Conservation (phyloP, 2,888 invertebrate genomes). For the Drosophila helvetica region DNA sequence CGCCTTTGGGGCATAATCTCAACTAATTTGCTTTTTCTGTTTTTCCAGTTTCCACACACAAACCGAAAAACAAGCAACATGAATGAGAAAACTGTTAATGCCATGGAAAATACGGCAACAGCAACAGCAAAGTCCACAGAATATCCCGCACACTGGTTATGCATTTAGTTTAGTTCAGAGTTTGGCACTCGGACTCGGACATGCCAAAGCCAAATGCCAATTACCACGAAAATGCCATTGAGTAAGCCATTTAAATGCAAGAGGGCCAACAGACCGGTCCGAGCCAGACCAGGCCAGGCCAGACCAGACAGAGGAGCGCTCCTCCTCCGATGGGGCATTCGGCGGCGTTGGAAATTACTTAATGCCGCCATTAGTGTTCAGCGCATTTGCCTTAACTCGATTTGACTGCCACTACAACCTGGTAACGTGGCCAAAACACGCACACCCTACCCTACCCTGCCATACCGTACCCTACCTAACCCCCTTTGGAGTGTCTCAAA, state of each 20-base stretch:
- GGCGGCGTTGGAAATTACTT: conserved; percentile 49
- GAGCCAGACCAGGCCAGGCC: background rate
- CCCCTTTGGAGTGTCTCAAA: background rate
- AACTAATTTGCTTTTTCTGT: conserved; percentile 27
- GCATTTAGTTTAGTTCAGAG: conserved; percentile 43
- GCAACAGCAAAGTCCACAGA: conserved; percentile 21
- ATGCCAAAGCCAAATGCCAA: conserved; percentile 59
- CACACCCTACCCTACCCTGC: background rate
- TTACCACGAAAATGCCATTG: conserved; percentile 64
- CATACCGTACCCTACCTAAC: background rate
- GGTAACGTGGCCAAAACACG: background rate
- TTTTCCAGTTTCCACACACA: background rate
- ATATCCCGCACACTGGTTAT: conserved; percentile 38
- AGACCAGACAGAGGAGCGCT: background rate
- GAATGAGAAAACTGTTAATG: conserved; percentile 10
- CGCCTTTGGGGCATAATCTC: conserved; percentile 18
- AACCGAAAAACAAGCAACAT: background rate
- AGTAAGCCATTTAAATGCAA: conserved; percentile 60
- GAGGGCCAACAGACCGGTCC: background rate
- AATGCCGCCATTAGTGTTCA: conserved; percentile 56
- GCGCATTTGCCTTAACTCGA: conserved; percentile 58
- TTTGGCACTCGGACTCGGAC: conserved; percentile 22
- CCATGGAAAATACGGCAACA: background rate
- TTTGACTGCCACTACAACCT: conserved; percentile 34
- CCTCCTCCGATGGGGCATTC: background rate